Conservation (phyloP, 2,888 invertebrate species). For the Empis stercorea region DNA sequence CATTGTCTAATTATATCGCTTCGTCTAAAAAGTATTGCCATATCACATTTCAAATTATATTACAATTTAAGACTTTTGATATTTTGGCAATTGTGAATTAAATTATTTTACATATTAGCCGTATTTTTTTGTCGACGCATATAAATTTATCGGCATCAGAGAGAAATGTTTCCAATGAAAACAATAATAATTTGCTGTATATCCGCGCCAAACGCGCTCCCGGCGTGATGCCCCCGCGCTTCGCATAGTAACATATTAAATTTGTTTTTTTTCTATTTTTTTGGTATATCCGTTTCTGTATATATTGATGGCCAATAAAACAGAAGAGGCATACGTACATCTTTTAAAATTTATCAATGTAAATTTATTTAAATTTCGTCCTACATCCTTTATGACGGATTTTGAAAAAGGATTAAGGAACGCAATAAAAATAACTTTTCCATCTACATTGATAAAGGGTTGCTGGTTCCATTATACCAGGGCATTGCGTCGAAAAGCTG, state of each 20-base stretch:
- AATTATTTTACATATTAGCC: too few species aligned
- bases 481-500: slow-evolving; percentile 8
- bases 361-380: slow-evolving; percentile 10
- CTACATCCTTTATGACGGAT: slow-evolving; percentile 8
- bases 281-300: slow-evolving; percentile 7
- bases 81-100: too few species aligned
- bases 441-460: slow-evolving; percentile 7
- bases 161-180: too few species aligned
- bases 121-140: too few species aligned
- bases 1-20: too few species aligned
- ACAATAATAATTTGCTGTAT: too few species aligned
- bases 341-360: slow-evolving; percentile 9
- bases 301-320: slow-evolving; percentile 10
- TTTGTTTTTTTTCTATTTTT: slow-evolving; percentile 3
- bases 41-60: too few species aligned
- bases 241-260: slow-evolving; percentile 6
- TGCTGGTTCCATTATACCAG: slow-evolving; percentile 10
- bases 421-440: slow-evolving; percentile 5
- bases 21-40: too few species aligned
- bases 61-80: too few species aligned
- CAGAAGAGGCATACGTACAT: slow-evolving; percentile 9
- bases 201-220: too few species aligned
- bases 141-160: too few species aligned
- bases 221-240: too few species aligned
- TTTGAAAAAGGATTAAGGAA: slow-evolving; percentile 9